Percentiles rank a stretch among this genome's conserved stretches.
phyloP scores from a whole-genome alignment of 2,797 vertebrate genomes.

The Ctenopoma kingsleyae region DNA sequence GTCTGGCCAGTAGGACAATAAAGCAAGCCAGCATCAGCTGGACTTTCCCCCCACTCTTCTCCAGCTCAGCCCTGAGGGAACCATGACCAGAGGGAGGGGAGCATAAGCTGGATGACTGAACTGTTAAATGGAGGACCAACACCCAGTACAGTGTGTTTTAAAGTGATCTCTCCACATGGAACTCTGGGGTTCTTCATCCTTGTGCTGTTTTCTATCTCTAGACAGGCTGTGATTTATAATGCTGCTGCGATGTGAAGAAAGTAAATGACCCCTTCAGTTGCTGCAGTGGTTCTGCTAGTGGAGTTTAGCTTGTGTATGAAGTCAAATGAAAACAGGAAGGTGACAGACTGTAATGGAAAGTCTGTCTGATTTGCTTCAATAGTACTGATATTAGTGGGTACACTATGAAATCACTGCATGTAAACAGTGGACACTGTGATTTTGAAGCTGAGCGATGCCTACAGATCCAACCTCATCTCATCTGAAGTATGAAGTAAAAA shows the following conservation, averaged over 20 bases:
- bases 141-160: slow-evolving; percentile 75
- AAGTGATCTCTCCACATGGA: slow-evolving; percentile 54
- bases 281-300: slow-evolving; percentile 49
- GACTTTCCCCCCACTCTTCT: slow-evolving; percentile 75
- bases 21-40: slow-evolving; percentile 59
- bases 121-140: slow-evolving; percentile 73
- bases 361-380: slow-evolving; percentile 37
- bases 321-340: slow-evolving; percentile 71
- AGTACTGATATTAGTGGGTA: slow-evolving; percentile 58
- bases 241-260: slow-evolving; percentile 58
- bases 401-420: slow-evolving; percentile 56
- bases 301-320: slow-evolving; percentile 30
- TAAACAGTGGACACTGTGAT: slow-evolving; percentile 59
- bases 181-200: slow-evolving; percentile 70
- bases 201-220: slow-evolving; percentile 67
- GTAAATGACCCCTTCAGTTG: slow-evolving; percentile 41
- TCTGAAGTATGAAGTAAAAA: slow-evolving; percentile 31
- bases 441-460: slow-evolving; percentile 40
- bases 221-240: slow-evolving; percentile 74
- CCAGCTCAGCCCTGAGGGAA: slow-evolving; percentile 73
- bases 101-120: slow-evolving; percentile 65
- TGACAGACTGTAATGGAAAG: slow-evolving; percentile 75
- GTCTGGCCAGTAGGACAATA: slow-evolving; percentile 42
- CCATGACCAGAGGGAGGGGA: slow-evolving; percentile 72
- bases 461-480: slow-evolving; percentile 29